Evolutionary conservation across 2,888 invertebrate genomes (phyloP), one percentile per base, ranked within the genome.

Genomic region (Tetanocera ferruginea): DNA sequence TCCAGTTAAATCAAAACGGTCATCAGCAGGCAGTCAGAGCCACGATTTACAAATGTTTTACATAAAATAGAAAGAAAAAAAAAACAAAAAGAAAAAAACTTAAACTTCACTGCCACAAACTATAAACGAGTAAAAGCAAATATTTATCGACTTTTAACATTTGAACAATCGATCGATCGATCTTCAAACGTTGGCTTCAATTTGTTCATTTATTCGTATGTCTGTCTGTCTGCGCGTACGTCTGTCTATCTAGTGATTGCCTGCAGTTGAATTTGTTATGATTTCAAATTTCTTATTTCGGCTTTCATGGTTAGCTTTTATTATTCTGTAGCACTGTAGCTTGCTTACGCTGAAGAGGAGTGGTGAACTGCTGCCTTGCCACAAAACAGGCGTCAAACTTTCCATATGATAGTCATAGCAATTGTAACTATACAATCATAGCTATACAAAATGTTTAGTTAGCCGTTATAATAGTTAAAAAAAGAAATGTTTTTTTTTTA

Each of bases 61-160:
- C 57, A 60, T 9, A 55, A 55, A 55, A 23, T 9, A 6, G 19
- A 19, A 55, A 55, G 0, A 8, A 8, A 19, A n/a, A 55, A 3
- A 23, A 55, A 23, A 55, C 1, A 52, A 5, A 55, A 55, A n/a
- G n/a, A 43, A 43, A 2, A 43, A 43, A 43, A 2, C 43, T 14
- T 43, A 11, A 43, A 43, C 43, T 43, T 43, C 43, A 43, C 43
- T 43, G 11, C 43, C 43, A 43, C 43, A 43, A 43, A 43, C 43
- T 11, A 11, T 43, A 43, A 43, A 43, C 43, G 43, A 43, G 23
- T 28, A n/a, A 64, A 75, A 66, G 49, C 75, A 75, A 75, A 75
- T 75, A 75, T 75, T 75, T 75, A 75, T 75, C 66, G 75, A 66
- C 66, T 64, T 75, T 75, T 75, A 75, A 66, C 75, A 75, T 75